Evolutionary conservation across 2,888 invertebrate genomes (phyloP), one percentile per base, ranked within the genome.

Genomic region (Limnephilus rhombicus): DNA sequence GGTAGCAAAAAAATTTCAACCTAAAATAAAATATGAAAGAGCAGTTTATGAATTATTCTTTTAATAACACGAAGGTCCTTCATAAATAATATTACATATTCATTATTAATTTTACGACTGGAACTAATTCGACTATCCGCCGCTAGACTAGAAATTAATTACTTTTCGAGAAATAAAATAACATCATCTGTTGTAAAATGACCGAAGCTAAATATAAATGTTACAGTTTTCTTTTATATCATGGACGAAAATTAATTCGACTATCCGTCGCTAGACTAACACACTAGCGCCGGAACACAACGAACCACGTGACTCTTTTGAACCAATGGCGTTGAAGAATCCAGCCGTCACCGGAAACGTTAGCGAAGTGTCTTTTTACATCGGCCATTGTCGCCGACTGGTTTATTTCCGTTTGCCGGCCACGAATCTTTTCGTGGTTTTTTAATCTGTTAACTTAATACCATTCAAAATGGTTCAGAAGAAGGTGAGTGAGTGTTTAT

Each of bases 381-480:
- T 96, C 96, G 96, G 96, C 96, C 96, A 96, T 96, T 95, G 95
- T 95, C 94, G 96, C 96, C 96, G 96, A 96, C 95, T 95, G 89
- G 95, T 95, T 95, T 95, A 95, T 95, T 96, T 95, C 95, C 95
- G 94, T 94, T 94, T 95, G 95, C 95, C 92, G 95, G 96, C 95
- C 96, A 95, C 96, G 96, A 95, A 96, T 96, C 96, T 94, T 93
- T 95, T 95, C 96, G 96, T 96, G 96, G 95, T 96, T 95, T 94
- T 94, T 95, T 95, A 95, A 96, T 96, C 96, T 95, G 95, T 94
- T 94, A 94, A 94, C 81, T 95, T 95, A 95, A 95, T 95, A 94
- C 94, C 94, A 95, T 94, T 95, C 95, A 96, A 96, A 95, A 96
- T 96, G 96, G 96, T 96, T 95, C 96, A 96, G 95, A 96, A 96